Evolutionary conservation across 2,113 vertebrate species (phyloP).

Genomic region (Triplophysa tibetana): DNA sequence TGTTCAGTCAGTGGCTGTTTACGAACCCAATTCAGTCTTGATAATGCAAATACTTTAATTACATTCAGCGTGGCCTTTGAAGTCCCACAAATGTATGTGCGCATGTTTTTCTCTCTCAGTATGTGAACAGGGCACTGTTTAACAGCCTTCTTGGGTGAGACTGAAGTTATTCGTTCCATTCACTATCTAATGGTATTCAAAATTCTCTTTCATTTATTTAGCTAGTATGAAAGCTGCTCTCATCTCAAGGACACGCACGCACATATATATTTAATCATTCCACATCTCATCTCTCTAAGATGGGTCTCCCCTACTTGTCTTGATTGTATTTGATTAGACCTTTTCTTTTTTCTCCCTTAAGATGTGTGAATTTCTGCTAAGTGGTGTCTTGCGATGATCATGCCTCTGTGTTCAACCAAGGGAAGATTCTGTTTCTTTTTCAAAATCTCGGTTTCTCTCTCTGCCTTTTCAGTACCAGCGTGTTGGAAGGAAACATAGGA

Average conservation of each 20-base stretch:
- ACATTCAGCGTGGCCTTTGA: not conserved
- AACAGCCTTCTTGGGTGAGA: not conserved
- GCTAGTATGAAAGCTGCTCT: constrained; percentile 41
- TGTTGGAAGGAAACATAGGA: not conserved
- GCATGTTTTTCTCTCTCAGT: not conserved
- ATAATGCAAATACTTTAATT: not conserved
- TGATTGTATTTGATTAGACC: constrained; percentile 31
- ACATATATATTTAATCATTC: constrained; percentile 19
- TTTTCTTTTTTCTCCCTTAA: constrained; percentile 6
- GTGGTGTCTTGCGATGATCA: constrained; percentile 8
- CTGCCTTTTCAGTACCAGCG: not conserved
- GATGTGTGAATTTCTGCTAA: constrained; percentile 12
- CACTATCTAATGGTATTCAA: constrained; percentile 45
- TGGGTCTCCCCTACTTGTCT: constrained; percentile 5
- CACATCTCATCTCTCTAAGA: constrained; percentile 24
- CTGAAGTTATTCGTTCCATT: constrained; percentile 36
- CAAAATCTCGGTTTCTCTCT: constrained; percentile 8
- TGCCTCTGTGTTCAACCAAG: no score
- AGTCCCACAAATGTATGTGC: constrained; percentile 2
- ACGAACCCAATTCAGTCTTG: not conserved
- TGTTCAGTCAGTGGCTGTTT: not conserved
- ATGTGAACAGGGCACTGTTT: not conserved
- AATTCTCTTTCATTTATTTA: constrained; percentile 53
- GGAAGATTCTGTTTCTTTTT: not conserved
- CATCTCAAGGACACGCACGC: constrained; percentile 22